Conservation (phyloP, 2,113 vertebrate species). For the Xenopus borealis region DNA sequence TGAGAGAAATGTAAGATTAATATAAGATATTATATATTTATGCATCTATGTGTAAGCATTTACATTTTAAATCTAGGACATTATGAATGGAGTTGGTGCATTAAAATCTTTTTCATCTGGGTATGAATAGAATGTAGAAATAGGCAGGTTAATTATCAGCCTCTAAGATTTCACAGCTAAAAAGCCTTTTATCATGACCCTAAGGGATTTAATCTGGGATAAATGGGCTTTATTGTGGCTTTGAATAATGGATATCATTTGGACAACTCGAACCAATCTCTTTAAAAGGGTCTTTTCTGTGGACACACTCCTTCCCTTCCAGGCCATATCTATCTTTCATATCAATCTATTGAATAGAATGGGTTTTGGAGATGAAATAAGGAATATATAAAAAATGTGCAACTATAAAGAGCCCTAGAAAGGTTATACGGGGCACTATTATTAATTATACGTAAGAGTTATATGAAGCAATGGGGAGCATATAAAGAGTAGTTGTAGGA, state of each 20-base stretch:
- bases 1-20: too few relatives aligned
- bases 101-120: too few relatives aligned
- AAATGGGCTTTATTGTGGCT: conserved; percentile 40
- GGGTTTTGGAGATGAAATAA: too few relatives aligned
- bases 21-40: too few relatives aligned
- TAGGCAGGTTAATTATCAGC: conserved; percentile 36
- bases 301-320: neutral
- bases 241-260: conserved; percentile 43
- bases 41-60: too few relatives aligned
- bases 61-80: too few relatives aligned
- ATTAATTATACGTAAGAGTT: neutral
- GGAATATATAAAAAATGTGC: too few relatives aligned
- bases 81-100: too few relatives aligned
- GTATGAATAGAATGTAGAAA: conserved; percentile 33
- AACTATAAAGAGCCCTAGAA: neutral
- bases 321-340: too few relatives aligned
- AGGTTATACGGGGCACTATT: neutral
- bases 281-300: conserved; percentile 35
- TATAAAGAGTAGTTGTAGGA: neutral
- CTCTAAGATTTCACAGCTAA: conserved; percentile 40
- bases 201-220: conserved; percentile 31
- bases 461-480: neutral
- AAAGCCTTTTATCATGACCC: conserved; percentile 42
- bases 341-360: too few relatives aligned
- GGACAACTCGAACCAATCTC: conserved; percentile 29